Conservation (phyloP, 2,113 vertebrate species). For the Neotoma lepida region DNA sequence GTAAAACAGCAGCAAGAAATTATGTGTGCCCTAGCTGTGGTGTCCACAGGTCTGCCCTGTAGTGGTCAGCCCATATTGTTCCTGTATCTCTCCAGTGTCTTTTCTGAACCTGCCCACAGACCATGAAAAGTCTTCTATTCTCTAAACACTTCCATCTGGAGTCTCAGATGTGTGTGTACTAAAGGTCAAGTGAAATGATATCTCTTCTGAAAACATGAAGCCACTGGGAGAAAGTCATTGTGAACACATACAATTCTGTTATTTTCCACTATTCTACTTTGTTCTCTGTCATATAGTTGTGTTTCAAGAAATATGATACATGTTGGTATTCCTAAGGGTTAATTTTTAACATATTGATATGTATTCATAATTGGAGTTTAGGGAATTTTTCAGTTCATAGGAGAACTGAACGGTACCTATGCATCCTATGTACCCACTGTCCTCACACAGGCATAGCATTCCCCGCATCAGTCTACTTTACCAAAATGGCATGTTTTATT, state of each 20-base stretch:
- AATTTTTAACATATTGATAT: background rate
- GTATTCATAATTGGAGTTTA: background rate
- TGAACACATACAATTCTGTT: background rate
- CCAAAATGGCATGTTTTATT: no score
- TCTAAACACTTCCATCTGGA: background rate
- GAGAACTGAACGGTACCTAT: no score
- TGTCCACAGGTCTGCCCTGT: background rate
- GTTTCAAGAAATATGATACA: background rate
- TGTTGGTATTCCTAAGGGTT: background rate
- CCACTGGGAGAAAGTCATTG: background rate
- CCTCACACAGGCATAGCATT: no score
- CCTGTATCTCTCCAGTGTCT: background rate
- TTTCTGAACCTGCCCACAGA: background rate
- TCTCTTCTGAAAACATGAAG: background rate
- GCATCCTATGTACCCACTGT: no score
- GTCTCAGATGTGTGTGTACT: background rate
- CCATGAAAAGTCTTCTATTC: background rate
- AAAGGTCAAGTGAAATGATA: background rate
- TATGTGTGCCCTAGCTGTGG: background rate
- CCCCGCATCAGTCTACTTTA: no score
- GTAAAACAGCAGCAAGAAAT: background rate
- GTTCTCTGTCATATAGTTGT: background rate
- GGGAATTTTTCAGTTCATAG: no score
- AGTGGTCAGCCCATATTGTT: background rate
- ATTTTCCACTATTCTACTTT: background rate